A percentile compares a stretch with the other conserved stretches of the same genome.
phyloP scores from a whole-genome alignment of 2,113 vertebrate genomes.

The Syngnathus typhle region DNA sequence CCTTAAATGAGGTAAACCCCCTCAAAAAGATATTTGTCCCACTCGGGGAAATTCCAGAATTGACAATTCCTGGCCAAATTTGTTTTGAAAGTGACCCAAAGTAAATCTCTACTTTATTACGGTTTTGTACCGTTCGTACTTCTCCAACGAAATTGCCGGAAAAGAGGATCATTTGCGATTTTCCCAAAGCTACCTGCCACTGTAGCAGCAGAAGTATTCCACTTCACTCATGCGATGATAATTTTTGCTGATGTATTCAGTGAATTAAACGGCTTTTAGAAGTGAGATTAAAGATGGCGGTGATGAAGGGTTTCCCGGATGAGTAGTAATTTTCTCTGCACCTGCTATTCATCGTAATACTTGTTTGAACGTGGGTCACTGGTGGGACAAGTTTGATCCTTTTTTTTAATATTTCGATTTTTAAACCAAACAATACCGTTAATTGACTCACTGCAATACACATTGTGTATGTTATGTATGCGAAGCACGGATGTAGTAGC shows the following conservation, averaged over 20 bases:
- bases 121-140: background rate
- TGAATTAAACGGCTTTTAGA: conserved; percentile 54
- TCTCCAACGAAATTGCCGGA: background rate
- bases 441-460: background rate
- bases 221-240: conserved; percentile 30
- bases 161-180: background rate
- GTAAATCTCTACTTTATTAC: no score
- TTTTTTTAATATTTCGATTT: background rate
- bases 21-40: no score
- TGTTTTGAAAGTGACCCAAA: no score
- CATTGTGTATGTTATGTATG: background rate
- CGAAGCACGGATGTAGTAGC: background rate
- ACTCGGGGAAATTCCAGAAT: no score
- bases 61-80: no score
- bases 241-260: conserved; percentile 53
- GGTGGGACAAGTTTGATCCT: background rate
- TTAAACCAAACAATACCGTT: background rate
- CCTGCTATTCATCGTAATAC: background rate
- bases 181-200: background rate
- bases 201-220: conserved; percentile 12
- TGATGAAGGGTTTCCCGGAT: conserved; percentile 41
- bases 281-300: conserved; percentile 40
- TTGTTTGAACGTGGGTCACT: background rate
- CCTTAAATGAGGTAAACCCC: background rate
- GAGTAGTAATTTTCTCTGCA: conserved; percentile 8